Evolutionary conservation across 2,888 invertebrate species (phyloP), one percentile per base, ranked within the genome.

Genomic region (Barypeithes pellucidus): DNA sequence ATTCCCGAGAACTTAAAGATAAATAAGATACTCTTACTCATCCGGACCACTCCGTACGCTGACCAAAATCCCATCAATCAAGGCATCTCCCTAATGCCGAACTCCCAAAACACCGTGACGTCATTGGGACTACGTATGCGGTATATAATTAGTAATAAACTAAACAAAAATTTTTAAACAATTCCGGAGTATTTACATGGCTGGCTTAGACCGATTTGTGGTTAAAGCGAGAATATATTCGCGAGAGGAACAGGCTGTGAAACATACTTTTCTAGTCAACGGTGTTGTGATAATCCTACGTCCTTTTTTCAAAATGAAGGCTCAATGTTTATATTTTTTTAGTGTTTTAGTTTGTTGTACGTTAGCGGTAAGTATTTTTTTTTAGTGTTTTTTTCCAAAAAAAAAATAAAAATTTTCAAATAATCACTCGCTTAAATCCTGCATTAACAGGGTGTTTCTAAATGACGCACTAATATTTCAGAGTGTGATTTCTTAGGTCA

Each of bases 111-210:
- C 11, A 43, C 36, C 12, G 43, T 65, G 59, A 65, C 71, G 71
- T 71, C 65, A 66, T 67, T 29, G 33, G 8, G 7, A 33, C 54
- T 65, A 71, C 71, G 65, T 62, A 43, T 24, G 43, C 24, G 29
- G 57, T 65, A 71, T 65, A 71, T 71, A 65, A 71, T 71, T 71
- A 71, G 65, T 59, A 52, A 67, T 72, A 72, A 72, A 61, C 39
- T 72, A 72, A 72, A 72, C 72, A 67, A 67, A 24, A 61, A 67
- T 18, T 54, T 70, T 67, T 72, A 72, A 66, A 72, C 72, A 72
- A 72, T 67, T 36, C 60, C 50, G 39, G 67, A 66, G 72, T 72
- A 72, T 72, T 72, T 72, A 72, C 72, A 72, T 47, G 60, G 14
- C 52, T 18, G n/a, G 7, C 66, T 22, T 18, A 16, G 67, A 14